These are phyloP conservation scores for Phenganax stokvisi DNA, from an alignment of 92 coral and sea anemone species.

Conservation along the genomic window DNA sequence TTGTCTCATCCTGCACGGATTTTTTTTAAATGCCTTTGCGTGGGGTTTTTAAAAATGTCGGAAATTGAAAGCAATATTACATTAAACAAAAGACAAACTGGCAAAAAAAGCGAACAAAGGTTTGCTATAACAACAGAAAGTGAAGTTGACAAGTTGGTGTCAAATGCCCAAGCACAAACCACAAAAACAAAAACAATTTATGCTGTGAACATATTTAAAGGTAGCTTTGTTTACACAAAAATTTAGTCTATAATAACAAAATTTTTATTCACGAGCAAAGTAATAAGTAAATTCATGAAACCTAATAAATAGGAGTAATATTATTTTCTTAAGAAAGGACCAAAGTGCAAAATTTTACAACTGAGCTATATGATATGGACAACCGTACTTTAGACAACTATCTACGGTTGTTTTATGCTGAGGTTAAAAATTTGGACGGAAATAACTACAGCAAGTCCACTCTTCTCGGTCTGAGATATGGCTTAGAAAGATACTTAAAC, in stretches of 20 bases:
- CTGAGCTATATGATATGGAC: too few relatives aligned
- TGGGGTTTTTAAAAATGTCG: neutral
- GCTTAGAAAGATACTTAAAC: constrained; percentile 15
- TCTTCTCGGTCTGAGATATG: constrained; percentile 13
- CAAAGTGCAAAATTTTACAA: too few relatives aligned
- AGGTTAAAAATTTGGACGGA: neutral
- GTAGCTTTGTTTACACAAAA: too few relatives aligned
- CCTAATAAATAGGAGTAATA: too few relatives aligned
- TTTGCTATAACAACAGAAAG: neutral
- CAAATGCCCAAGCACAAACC: constrained; percentile 13
- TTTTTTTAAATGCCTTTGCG: neutral
- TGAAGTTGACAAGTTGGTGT: constrained; percentile 1
- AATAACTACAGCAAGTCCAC: constrained; percentile 19
- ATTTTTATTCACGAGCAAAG: too few relatives aligned
- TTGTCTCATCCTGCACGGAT: neutral
- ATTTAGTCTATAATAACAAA: too few relatives aligned
- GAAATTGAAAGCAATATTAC: neutral
- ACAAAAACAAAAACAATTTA: neutral
- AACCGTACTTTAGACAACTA: neutral
- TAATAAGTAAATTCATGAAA: too few relatives aligned
- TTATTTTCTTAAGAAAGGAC: too few relatives aligned
- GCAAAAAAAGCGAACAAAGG: neutral
- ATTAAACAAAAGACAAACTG: neutral
- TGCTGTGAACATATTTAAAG: neutral
- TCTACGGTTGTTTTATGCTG: neutral